Conservation (phyloP, 64 coral and sea anemone species). For the Cladopsammia gracilis region DNA sequence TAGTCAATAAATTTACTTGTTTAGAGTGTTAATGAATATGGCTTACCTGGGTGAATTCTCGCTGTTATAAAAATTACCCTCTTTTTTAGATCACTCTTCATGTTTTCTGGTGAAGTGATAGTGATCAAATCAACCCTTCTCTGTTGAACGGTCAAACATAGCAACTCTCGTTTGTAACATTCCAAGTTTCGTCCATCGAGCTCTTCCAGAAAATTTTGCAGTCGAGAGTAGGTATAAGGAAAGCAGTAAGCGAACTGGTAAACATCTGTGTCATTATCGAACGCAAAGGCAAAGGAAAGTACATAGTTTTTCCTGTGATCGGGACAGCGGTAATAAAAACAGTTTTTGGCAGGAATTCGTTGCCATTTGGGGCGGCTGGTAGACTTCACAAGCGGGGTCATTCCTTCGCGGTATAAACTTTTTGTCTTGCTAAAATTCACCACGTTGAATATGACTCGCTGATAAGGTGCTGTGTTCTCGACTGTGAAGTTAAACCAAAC, state of each 20-base stretch:
- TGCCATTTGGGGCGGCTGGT: constrained; percentile 97
- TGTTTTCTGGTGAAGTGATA: constrained; percentile 88
- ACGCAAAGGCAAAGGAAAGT: constrained; percentile 96
- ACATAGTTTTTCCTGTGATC: constrained; percentile 99
- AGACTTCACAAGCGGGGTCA: constrained; percentile 98
- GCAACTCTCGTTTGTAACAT: constrained; percentile 83
- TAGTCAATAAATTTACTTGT: too few species aligned
- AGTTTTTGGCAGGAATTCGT: constrained; percentile 95
- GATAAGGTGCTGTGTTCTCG: constrained; percentile 91
- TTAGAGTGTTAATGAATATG: neutral
- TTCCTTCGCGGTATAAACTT: constrained; percentile 97
- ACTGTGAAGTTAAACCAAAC: constrained; percentile 99
- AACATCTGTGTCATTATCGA: constrained; percentile 95
- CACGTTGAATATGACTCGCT: constrained; percentile 97
- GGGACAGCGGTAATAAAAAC: constrained; percentile 98
- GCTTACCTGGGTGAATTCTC: constrained; percentile 96
- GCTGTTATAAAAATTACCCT: constrained; percentile 96
- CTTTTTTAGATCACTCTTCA: constrained; percentile 64
- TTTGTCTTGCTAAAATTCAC: constrained; percentile 99
- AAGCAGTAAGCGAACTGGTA: constrained; percentile 99
- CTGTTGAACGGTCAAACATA: constrained; percentile 94
- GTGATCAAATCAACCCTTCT: constrained; percentile 89
- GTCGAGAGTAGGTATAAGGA: constrained; percentile 93
- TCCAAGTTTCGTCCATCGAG: constrained; percentile 72
- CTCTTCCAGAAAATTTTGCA: constrained; percentile 87